These are phyloP conservation scores for Gavialis gangeticus DNA, from an alignment of 2,113 vertebrate species.

Conservation along the genomic window DNA sequence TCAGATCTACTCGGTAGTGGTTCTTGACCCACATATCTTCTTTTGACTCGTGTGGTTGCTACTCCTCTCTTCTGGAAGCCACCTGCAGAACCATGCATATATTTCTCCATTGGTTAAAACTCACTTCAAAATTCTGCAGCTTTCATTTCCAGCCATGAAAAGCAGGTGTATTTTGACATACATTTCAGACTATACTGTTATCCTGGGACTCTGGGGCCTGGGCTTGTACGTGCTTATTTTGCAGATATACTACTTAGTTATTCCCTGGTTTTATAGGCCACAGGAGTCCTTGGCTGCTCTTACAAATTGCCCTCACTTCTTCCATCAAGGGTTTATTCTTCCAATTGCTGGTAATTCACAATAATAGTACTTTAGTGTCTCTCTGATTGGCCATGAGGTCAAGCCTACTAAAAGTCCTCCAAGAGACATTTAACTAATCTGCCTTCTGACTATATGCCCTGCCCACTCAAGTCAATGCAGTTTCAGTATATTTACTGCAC, in stretches of 20 bases:
- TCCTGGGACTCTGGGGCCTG: too few species aligned
- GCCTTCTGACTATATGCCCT: too few species aligned
- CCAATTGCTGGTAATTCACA: neutral
- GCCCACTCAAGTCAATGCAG: too few species aligned
- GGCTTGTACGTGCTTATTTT: too few species aligned
- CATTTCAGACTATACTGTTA: too few species aligned
- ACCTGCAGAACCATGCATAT: neutral
- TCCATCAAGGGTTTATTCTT: neutral
- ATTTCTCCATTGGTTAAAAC: neutral
- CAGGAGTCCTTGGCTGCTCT: neutral
- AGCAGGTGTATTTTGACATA: neutral
- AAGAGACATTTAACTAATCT: too few species aligned
- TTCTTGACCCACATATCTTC: neutral
- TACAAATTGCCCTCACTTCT: neutral
- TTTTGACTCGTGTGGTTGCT: neutral
- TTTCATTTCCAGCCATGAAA: neutral
- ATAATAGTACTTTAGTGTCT: neutral
- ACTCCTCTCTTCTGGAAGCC: neutral
- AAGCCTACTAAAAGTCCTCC: neutral
- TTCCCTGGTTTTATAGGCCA: neutral
- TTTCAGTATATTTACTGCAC: too few species aligned
- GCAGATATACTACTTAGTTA: neutral
- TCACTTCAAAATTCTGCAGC: neutral
- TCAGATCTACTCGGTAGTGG: neutral
- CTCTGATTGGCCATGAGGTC: neutral